Percentiles rank a stretch among this genome's conserved stretches.
Conservation (phyloP, 2,888 invertebrate genomes). For the Antheraea yamamai region DNA sequence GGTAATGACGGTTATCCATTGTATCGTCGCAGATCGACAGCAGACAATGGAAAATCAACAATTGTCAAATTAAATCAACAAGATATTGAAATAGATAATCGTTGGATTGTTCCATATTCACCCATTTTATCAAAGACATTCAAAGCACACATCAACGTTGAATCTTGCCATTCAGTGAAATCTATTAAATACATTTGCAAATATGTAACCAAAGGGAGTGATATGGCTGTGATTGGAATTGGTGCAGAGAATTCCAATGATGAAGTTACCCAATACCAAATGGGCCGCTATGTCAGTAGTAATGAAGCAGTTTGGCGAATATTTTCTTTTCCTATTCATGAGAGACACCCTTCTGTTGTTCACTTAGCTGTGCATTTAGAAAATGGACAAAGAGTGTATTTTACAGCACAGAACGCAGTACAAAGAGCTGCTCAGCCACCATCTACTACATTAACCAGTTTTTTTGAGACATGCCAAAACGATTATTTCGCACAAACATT, state of each 20-base stretch:
- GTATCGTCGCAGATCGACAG: slow-evolving; percentile 35
- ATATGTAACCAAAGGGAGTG: too few species aligned
- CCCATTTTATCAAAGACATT: slow-evolving; percentile 17
- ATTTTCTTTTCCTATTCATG: too few species aligned
- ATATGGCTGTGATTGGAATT: too few species aligned
- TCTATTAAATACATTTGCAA: too few species aligned
- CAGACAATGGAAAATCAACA: slow-evolving; percentile 34
- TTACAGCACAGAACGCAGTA: slow-evolving; percentile 21
- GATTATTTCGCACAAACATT: not conserved
- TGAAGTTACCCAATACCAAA: too few species aligned
- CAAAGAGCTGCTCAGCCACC: slow-evolving; percentile 10
- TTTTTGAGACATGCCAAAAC: slow-evolving; percentile 5
- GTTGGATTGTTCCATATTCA: slow-evolving; percentile 29
- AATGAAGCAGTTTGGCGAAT: too few species aligned
- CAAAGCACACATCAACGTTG: too few species aligned
- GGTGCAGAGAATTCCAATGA: too few species aligned
- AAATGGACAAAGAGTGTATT: slow-evolving; percentile 33
- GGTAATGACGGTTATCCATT: slow-evolving; percentile 32
- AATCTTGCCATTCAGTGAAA: too few species aligned
- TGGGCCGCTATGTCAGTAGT: too few species aligned
- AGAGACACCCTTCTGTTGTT: too few species aligned
- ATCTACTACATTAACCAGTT: slow-evolving; percentile 16
- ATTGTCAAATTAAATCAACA: slow-evolving; percentile 34
- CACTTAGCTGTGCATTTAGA: too few species aligned
- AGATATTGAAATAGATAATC: slow-evolving; percentile 36